phyloP scores from a whole-genome alignment of 2,888 invertebrate genomes.

The Geotrupes spiniger region DNA sequence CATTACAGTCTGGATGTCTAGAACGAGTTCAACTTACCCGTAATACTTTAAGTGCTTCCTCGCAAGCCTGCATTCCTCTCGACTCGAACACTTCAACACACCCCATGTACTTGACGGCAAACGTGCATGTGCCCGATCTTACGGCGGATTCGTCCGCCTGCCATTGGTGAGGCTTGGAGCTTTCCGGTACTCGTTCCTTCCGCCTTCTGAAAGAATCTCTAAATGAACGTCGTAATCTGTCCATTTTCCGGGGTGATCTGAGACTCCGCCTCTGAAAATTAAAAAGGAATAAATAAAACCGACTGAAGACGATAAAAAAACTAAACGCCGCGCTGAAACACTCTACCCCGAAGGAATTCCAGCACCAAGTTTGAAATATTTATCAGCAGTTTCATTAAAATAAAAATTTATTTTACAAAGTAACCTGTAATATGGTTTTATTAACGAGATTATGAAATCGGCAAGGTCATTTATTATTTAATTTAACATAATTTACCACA shows the following conservation, averaged over 20 bases:
- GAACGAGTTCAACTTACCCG: constrained; percentile 64
- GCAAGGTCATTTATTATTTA: no score
- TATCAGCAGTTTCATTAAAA: no score
- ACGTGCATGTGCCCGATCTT: constrained; percentile 92
- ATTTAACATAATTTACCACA: no score
- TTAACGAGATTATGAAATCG: no score
- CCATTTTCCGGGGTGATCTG: constrained; percentile 77
- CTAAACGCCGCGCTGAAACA: no score
- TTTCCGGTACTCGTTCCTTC: constrained; percentile 82
- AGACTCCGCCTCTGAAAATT: constrained; percentile 59
- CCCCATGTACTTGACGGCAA: constrained; percentile 97
- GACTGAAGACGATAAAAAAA: no score
- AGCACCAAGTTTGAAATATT: no score
- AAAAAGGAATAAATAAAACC: not conserved
- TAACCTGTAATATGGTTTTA: no score
- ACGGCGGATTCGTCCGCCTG: constrained; percentile 97
- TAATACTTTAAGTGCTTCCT: constrained; percentile 95
- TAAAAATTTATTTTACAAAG: no score
- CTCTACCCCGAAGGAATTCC: no score
- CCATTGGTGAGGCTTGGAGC: constrained; percentile 97
- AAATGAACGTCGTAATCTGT: constrained; percentile 83
- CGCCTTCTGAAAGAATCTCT: constrained; percentile 91
- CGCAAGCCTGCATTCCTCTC: constrained; percentile 99
- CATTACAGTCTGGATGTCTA: no score
- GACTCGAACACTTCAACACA: constrained; percentile 99